These are phyloP conservation scores for Pachypanchax playfairii DNA, from an alignment of 2,113 vertebrate species.

Conservation along the genomic window DNA sequence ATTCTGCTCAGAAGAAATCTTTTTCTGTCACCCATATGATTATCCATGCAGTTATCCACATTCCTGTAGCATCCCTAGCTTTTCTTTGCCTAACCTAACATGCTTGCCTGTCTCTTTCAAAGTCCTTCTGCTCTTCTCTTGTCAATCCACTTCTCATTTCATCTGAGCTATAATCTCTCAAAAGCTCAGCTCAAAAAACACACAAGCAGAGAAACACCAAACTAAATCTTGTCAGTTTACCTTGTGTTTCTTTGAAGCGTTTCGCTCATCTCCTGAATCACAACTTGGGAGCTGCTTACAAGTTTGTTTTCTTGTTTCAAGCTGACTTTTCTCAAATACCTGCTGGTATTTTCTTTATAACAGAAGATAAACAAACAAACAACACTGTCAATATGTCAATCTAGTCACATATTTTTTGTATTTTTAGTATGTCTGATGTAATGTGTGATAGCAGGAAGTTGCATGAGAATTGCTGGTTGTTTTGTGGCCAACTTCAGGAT, in stretches of 20 bases:
- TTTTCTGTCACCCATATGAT: neutral
- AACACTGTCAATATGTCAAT: neutral
- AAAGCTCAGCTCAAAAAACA: constrained; percentile 48
- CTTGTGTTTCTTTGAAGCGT: constrained; percentile 36
- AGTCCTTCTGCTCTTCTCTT: constrained; percentile 20
- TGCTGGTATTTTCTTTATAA: neutral
- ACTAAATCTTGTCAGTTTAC: constrained; percentile 59
- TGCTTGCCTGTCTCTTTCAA: constrained; percentile 18
- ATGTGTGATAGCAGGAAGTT: neutral
- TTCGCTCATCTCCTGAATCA: constrained; percentile 35
- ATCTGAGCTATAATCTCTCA: constrained; percentile 42
- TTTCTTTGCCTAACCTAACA: constrained; percentile 29
- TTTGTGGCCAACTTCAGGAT: neutral
- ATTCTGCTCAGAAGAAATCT: neutral
- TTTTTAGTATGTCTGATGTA: neutral
- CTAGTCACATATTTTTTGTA: neutral
- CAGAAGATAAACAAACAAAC: constrained; percentile 39
- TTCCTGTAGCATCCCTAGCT: neutral
- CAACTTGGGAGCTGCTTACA: constrained; percentile 31
- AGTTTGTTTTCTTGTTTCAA: constrained; percentile 40
- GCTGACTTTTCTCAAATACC: constrained; percentile 57
- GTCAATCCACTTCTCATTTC: constrained; percentile 53
- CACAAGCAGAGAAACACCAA: constrained; percentile 34
- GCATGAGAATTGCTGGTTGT: neutral
- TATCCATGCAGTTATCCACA: constrained; percentile 12